These are phyloP conservation scores for Ageneiosus marmoratus DNA, from an alignment of 2,113 vertebrate species.

Conservation along the genomic window DNA sequence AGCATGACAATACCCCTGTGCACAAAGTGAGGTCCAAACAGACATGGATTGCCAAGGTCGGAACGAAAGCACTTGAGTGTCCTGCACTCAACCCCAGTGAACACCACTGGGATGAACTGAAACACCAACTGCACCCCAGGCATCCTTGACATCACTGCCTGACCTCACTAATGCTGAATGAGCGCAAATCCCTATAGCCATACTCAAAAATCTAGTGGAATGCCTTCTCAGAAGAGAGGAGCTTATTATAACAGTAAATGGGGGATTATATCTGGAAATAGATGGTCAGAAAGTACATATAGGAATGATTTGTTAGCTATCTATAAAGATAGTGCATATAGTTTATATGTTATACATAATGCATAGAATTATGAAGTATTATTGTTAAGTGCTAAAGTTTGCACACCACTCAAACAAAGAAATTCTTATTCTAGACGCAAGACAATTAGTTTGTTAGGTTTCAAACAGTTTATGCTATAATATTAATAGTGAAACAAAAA, in stretches of 20 bases:
- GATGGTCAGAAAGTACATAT: background rate
- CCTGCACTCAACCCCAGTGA: background rate
- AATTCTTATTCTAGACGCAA: background rate
- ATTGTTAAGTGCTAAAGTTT: background rate
- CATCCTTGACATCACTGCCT: background rate
- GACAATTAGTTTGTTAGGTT: background rate
- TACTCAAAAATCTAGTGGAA: background rate
- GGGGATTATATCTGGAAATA: background rate
- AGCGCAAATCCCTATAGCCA: background rate
- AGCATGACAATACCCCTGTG: background rate
- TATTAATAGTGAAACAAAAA: background rate
- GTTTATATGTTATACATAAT: background rate
- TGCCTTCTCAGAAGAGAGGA: background rate
- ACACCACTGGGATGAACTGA: background rate
- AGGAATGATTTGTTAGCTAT: background rate
- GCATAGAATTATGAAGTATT: background rate
- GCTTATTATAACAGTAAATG: background rate
- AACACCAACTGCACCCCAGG: background rate
- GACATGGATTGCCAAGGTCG: background rate
- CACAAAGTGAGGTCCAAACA: background rate
- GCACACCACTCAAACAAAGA: background rate
- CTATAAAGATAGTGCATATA: background rate
- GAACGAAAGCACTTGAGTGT: background rate
- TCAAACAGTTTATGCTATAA: background rate
- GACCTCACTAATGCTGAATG: background rate